Evolutionary conservation across 2,888 invertebrate species (phyloP).

Genomic region (Gonocerus acuteangulatus): DNA sequence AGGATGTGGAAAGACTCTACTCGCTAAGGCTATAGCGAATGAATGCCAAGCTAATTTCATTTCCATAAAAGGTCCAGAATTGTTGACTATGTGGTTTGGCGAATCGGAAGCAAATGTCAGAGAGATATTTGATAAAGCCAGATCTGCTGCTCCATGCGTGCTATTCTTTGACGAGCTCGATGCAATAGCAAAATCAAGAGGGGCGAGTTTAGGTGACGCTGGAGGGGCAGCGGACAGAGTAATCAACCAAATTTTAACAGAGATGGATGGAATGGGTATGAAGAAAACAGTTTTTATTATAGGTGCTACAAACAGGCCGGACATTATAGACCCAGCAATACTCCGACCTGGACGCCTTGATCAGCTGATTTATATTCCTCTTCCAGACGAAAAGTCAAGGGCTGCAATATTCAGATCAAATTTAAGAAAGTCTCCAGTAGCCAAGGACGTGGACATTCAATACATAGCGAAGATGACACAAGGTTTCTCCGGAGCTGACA

Average conservation of each 20-base stretch:
- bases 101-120: conserved; percentile 99
- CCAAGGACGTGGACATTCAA: conserved; percentile 80
- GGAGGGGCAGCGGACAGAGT: conserved; percentile 98
- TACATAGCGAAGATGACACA: conserved; percentile 55
- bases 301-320: conserved; percentile 87
- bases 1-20: conserved; percentile 88
- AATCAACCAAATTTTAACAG: conserved; percentile 98
- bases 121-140: conserved; percentile 98
- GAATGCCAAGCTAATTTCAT: conserved; percentile 99
- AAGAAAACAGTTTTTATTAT: conserved; percentile 99
- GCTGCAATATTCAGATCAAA: conserved; percentile 93
- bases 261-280: conserved; percentile 99
- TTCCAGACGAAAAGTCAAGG: conserved; percentile 97
- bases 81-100: conserved; percentile 99
- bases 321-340: conserved; percentile 99
- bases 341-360: conserved; percentile 96
- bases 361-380: conserved; percentile 98
- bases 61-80: conserved; percentile 94
- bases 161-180: conserved; percentile 99
- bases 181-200: conserved; percentile 97
- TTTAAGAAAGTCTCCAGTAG: conserved; percentile 90
- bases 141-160: conserved; percentile 97
- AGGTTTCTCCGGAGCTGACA: conserved; percentile 55
- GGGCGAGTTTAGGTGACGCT: conserved; percentile 93
- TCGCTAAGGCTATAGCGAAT: conserved; percentile 97